phyloP scores from a whole-genome alignment of 2,113 vertebrate genomes.

The Brachyhypopomus occidentalis region DNA sequence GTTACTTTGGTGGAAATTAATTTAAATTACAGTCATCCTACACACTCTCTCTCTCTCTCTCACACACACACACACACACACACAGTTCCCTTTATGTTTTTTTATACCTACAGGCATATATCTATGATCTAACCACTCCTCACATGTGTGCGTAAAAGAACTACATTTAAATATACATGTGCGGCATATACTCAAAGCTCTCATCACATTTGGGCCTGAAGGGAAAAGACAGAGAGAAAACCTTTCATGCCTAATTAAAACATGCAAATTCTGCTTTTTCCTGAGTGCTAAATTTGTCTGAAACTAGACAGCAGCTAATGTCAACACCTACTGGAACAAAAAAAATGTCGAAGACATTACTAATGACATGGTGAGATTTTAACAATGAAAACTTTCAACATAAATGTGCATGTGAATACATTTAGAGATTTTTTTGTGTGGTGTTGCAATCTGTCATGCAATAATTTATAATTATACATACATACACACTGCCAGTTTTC shows the following conservation, averaged over 20 bases:
- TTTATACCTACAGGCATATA: too few species aligned
- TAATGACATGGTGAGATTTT: not conserved
- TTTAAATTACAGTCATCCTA: too few species aligned
- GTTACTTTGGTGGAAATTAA: not conserved
- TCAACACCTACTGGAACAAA: conserved; percentile 13
- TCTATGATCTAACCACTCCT: not conserved
- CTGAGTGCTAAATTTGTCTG: conserved; percentile 19
- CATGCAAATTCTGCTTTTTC: conserved; percentile 15
- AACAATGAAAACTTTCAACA: conserved; percentile 7
- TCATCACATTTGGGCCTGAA: not conserved
- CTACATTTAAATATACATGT: not conserved
- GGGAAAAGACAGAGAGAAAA: not conserved
- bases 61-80: too few species aligned
- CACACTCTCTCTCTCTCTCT: too few species aligned
- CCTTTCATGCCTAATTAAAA: conserved; percentile 34
- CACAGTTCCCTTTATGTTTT: too few species aligned
- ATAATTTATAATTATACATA: not conserved
- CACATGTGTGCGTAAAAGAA: not conserved
- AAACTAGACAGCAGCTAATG: conserved; percentile 19
- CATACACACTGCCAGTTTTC: not conserved
- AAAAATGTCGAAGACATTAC: not conserved
- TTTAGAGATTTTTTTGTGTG: not conserved
- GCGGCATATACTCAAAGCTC: too few species aligned
- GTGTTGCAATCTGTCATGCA: not conserved
- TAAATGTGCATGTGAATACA: not conserved